phyloP scores from a whole-genome alignment of 2,113 vertebrate species.

The Loxodonta africana region DNA sequence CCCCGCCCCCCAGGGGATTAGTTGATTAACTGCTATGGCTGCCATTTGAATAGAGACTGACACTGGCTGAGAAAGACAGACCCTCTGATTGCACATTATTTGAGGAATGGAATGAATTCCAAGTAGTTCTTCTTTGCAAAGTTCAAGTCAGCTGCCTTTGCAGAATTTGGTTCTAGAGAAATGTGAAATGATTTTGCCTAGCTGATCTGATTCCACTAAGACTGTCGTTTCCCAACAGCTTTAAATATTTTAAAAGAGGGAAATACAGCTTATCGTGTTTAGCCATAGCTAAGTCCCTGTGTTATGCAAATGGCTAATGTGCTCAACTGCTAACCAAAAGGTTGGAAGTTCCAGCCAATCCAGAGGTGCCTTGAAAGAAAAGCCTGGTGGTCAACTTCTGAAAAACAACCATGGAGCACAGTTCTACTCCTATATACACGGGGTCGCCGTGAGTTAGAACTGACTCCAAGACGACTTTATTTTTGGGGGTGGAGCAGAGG shows the following conservation, averaged over 20 bases:
- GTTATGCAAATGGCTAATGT: neutral
- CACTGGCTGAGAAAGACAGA: neutral
- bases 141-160: neutral
- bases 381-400: neutral
- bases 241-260: neutral
- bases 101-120: neutral
- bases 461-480: neutral
- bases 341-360: neutral
- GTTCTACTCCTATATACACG: neutral
- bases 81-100: neutral
- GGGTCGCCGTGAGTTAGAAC: neutral
- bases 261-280: neutral
- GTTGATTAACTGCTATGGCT: neutral
- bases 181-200: neutral
- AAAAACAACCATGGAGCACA: neutral
- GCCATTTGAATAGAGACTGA: neutral
- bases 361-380: neutral
- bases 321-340: neutral
- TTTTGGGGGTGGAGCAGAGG: neutral
- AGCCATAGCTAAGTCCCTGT: neutral
- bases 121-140: neutral
- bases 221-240: neutral
- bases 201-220: neutral
- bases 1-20: neutral
- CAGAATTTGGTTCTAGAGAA: neutral